Conservation (phyloP, 2,888 invertebrate genomes). For the Arrhopalites spinosus region DNA sequence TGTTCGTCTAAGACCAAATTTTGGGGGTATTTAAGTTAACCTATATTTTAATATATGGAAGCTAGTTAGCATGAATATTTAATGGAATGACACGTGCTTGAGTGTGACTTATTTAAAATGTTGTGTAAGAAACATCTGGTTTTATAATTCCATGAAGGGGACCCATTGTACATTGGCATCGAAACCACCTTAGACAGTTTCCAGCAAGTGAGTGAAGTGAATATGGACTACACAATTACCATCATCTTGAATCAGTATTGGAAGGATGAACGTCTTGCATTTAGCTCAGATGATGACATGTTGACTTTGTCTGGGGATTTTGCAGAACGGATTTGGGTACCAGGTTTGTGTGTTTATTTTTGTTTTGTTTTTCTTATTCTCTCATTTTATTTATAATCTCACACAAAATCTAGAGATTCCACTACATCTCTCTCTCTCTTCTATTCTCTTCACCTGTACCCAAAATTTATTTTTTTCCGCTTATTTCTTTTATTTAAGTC, state of each 20-base stretch:
- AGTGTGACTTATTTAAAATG: background rate
- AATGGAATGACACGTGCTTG: constrained; percentile 10
- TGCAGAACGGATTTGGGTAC: constrained; percentile 66
- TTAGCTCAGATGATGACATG: constrained; percentile 59
- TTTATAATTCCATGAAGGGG: constrained; percentile 58
- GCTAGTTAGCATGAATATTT: background rate
- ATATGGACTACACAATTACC: constrained; percentile 68
- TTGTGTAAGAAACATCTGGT: background rate
- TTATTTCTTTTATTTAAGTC: too few species aligned
- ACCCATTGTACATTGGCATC: constrained; percentile 64
- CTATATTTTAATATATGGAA: too few species aligned
- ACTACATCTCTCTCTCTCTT: background rate
- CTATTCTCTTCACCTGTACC: background rate
- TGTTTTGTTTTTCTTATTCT: background rate
- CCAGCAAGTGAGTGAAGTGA: constrained; percentile 67
- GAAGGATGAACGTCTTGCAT: constrained; percentile 64
- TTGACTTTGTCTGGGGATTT: constrained; percentile 67
- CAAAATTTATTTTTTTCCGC: too few species aligned
- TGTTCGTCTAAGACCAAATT: constrained; percentile 62
- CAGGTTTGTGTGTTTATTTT: constrained; percentile 53
- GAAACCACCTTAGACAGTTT: constrained; percentile 66
- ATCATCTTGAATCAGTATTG: constrained; percentile 68
- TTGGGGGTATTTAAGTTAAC: constrained; percentile 59
- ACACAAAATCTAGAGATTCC: too few species aligned
- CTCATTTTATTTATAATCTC: background rate